Base-by-base conservation (phyloP, 37 sponge, comb jelly and placozoan species). In the Halisarca cf. caerulea region DNA sequence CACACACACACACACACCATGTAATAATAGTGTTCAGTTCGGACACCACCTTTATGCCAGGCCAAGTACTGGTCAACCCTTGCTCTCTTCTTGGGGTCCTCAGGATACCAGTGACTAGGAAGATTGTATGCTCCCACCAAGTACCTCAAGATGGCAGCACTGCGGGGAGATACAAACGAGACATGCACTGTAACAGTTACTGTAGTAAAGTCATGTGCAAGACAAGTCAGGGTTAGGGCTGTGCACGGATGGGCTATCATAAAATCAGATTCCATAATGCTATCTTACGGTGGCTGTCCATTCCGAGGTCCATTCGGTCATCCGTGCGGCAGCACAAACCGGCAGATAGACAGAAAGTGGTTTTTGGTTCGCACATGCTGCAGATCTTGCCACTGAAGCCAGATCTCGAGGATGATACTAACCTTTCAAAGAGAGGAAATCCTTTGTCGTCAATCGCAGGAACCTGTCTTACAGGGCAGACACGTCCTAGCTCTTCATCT, bases 101-200 rank as follows among this genome's bases (percentile, higher is more conserved):
- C 17, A 15, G 85, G 85, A 72, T 84, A 84, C 85, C 85, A 84
- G 59, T 84, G 85, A 66, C 44, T 72, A 5, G 75, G 59, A 20
- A 84, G 59, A 28, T 84, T 35, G 41, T 73, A 73, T 9, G 42
- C 34, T 2, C 32, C 34, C 20, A 71, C 73, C 17, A 84, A 21
- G 33, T 84, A 84, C 59, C 53, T 43, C 6, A 84, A 36, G 40
- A 84, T 84, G 39, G 85, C 85, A 27, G 37, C 57, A 60, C 84
- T 83, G 51, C 53, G 27, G 6, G 11, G 6, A 47, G 51, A 47
- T n/a, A n/a, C n/a, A n/a, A n/a, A n/a, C n/a, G n/a, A n/a, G n/a
- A n/a, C n/a, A n/a, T n/a, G n/a, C n/a, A n/a, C n/a, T n/a, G n/a
- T 21, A 55, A n/a, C n/a, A n/a, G n/a, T n/a, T n/a, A n/a, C n/a